Conservation (phyloP, 2,888 invertebrate species). For the Pogonocherus hispidulus region DNA sequence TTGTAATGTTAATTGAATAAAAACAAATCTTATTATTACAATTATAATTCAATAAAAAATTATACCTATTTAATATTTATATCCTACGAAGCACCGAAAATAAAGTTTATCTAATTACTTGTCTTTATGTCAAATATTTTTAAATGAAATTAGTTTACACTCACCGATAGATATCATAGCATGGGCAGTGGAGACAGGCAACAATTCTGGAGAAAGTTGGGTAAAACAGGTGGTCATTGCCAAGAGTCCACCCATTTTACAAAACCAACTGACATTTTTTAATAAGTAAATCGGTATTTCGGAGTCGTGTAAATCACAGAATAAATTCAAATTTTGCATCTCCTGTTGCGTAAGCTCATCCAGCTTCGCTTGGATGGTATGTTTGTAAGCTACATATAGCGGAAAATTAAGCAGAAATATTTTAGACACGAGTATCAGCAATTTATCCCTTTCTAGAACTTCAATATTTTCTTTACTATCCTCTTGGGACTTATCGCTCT, state of each 20-base stretch:
- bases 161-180: constrained; percentile 88
- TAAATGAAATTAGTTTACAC: too few relatives aligned
- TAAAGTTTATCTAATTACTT: too few relatives aligned
- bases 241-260: constrained; percentile 90
- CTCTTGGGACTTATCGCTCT: constrained; percentile 47
- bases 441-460: constrained; percentile 86
- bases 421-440: constrained; percentile 90
- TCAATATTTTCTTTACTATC: constrained; percentile 67
- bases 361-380: constrained; percentile 83
- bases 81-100: too few relatives aligned
- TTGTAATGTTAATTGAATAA: too few relatives aligned
- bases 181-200: constrained; percentile 92
- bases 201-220: constrained; percentile 77
- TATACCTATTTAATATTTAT: too few relatives aligned
- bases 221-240: constrained; percentile 91
- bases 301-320: constrained; percentile 93
- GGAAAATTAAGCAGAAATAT: constrained; percentile 92
- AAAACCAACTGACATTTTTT: constrained; percentile 93
- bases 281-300: constrained; percentile 92
- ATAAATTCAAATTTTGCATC: constrained; percentile 82
- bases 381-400: constrained; percentile 88
- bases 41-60: too few relatives aligned
- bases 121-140: too few relatives aligned
- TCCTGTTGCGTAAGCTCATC: constrained; percentile 90
- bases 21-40: too few relatives aligned